phyloP scores from a whole-genome alignment of 2,888 invertebrate genomes.

The Drosophila meridiana region DNA sequence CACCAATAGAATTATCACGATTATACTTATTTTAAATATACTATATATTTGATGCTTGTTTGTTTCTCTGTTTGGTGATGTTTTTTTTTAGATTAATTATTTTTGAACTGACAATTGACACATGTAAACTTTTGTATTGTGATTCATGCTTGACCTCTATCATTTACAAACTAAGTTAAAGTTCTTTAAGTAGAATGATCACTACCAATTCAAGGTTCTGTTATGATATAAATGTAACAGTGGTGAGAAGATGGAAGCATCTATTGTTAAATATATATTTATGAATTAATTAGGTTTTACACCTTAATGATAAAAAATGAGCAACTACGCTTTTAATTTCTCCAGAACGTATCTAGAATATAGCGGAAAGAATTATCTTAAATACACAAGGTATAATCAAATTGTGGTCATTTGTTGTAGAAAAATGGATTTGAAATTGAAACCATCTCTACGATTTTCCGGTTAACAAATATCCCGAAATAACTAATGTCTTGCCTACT shows the following conservation, averaged over 20 bases:
- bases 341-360: no score
- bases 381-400: no score
- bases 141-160: not conserved
- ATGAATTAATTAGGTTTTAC: not conserved
- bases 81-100: conserved; percentile 3
- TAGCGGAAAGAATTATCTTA: no score
- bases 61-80: conserved; percentile 2
- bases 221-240: not conserved
- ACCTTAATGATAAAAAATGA: no score
- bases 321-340: no score
- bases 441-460: no score
- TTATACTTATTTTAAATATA: not conserved
- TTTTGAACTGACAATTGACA: not conserved
- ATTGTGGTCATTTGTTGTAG: no score
- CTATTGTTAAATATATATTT: not conserved
- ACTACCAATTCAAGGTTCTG: not conserved
- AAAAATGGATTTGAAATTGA: no score
- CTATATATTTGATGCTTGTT: conserved; percentile 2
- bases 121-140: not conserved
- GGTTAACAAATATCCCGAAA: no score
- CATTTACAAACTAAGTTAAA: not conserved
- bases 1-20: not conserved
- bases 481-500: no score
- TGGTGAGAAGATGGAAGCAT: not conserved
- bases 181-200: not conserved